Percentiles rank a stretch among this genome's conserved stretches.
phyloP scores from a whole-genome alignment of 2,113 vertebrate species.

The Peromyscus leucopus region DNA sequence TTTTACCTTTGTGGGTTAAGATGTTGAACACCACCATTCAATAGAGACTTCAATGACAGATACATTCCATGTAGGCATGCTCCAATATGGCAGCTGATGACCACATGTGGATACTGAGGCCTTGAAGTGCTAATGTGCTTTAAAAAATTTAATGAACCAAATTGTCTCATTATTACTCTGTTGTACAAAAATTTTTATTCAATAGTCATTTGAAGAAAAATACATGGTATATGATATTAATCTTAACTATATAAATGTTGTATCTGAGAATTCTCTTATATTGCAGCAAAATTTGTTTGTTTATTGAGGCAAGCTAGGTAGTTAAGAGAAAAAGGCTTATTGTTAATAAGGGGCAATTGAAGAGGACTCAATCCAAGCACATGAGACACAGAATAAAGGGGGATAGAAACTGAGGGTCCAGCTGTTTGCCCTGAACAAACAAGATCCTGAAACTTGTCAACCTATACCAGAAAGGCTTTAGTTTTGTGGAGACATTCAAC shows the following conservation, averaged over 20 bases:
- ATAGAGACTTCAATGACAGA: neutral
- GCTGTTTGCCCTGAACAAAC: neutral
- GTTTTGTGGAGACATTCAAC: slow-evolving; percentile 46
- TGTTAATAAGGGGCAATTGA: neutral
- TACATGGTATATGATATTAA: neutral
- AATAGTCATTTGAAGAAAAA: neutral
- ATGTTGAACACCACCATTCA: neutral
- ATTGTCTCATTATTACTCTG: neutral
- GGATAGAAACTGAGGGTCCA: slow-evolving; percentile 12
- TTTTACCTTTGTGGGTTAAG: slow-evolving; percentile 5
- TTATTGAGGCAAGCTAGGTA: neutral
- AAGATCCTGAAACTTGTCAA: neutral
- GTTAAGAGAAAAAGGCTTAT: neutral
- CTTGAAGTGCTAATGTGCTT: neutral
- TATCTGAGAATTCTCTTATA: slow-evolving; percentile 21
- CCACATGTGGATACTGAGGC: neutral
- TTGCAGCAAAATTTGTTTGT: slow-evolving; percentile 21
- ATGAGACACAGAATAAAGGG: neutral
- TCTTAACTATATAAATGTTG: neutral
- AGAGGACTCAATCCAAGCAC: neutral
- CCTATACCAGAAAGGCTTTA: slow-evolving; percentile 9
- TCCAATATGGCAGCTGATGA: neutral
- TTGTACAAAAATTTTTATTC: slow-evolving; percentile 9
- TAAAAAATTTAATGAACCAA: slow-evolving; percentile 18
- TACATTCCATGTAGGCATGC: neutral